Evolutionary conservation across 2,888 invertebrate genomes (phyloP).

Genomic region (Candidula unifasciata): DNA sequence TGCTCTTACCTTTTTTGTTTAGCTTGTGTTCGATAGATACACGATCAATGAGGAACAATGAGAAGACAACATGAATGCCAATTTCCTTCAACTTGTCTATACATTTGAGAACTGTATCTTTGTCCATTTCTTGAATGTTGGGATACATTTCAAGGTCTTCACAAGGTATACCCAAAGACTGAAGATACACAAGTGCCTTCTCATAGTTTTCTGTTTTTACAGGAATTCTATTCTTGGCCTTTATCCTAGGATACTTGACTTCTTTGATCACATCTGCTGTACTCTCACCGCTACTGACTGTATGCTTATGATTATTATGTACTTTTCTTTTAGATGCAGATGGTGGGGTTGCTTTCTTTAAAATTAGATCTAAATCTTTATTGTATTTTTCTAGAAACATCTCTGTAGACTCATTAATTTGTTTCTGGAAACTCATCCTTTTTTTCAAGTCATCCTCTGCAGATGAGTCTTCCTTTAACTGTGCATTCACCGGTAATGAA

Average conservation of each 20-base stretch:
- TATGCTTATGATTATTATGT: neutral
- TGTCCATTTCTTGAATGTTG: constrained; percentile 33
- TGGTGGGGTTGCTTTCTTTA: neutral
- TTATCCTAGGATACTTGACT: neutral
- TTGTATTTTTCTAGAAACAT: constrained; percentile 30
- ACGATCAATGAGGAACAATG: constrained; percentile 34
- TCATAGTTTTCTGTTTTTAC: constrained; percentile 5
- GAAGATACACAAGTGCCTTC: constrained; percentile 8
- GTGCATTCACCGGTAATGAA: neutral
- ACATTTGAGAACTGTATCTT: constrained; percentile 18
- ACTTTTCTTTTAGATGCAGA: neutral
- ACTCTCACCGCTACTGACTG: neutral
- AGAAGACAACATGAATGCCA: constrained; percentile 31
- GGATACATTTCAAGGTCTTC: constrained; percentile 39
- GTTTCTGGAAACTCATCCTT: neutral
- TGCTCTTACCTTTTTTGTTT: neutral
- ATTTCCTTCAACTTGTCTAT: constrained; percentile 9
- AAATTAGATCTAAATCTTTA: constrained; percentile 18
- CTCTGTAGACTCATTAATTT: neutral
- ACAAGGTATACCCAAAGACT: constrained; percentile 26
- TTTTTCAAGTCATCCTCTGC: neutral
- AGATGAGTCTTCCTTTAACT: neutral
- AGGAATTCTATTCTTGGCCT: neutral
- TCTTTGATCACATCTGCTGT: neutral
- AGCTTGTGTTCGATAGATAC: neutral